Percentiles rank a stretch among this genome's conserved stretches.
These are phyloP conservation scores for Wasmannia auropunctata DNA, from an alignment of 1,140 invertebrate species.

Conservation along the genomic window DNA sequence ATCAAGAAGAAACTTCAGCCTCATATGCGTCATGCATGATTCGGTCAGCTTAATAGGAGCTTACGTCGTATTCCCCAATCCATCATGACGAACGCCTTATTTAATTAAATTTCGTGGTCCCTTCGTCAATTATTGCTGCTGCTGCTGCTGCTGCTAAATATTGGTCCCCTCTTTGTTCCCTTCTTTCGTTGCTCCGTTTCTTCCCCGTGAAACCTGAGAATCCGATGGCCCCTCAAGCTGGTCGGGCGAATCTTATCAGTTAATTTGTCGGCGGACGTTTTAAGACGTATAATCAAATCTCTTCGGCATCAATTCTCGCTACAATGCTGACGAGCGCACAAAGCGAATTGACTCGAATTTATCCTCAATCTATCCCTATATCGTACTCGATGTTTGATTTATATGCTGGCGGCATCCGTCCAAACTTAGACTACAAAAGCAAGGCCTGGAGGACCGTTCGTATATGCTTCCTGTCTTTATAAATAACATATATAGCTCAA, in stretches of 20 bases:
- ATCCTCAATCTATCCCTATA: not conserved
- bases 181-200: slow-evolving; percentile 36
- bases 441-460: not conserved
- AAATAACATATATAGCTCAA: not conserved
- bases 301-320: not conserved
- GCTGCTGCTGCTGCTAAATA: slow-evolving; percentile 35
- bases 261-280: slow-evolving; percentile 26
- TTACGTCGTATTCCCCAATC: slow-evolving; percentile 93
- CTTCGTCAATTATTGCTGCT: slow-evolving; percentile 52
- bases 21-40: slow-evolving; percentile 35
- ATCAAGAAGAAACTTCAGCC: slow-evolving; percentile 13
- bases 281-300: slow-evolving; percentile 22
- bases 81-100: slow-evolving; percentile 86
- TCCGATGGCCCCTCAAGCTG: slow-evolving; percentile 9
- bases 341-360: slow-evolving; percentile 10
- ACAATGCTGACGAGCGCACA: not conserved
- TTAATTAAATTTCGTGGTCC: slow-evolving; percentile 44
- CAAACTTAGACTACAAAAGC: not conserved
- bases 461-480: not conserved
- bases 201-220: slow-evolving; percentile 7
- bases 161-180: slow-evolving; percentile 36
- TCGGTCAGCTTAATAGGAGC: slow-evolving; percentile 71
- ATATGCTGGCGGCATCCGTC: not conserved
- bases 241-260: slow-evolving; percentile 32
- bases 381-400: not conserved